Conservation (phyloP, 2,113 vertebrate species). For the Shinisaurus crocodilurus region DNA sequence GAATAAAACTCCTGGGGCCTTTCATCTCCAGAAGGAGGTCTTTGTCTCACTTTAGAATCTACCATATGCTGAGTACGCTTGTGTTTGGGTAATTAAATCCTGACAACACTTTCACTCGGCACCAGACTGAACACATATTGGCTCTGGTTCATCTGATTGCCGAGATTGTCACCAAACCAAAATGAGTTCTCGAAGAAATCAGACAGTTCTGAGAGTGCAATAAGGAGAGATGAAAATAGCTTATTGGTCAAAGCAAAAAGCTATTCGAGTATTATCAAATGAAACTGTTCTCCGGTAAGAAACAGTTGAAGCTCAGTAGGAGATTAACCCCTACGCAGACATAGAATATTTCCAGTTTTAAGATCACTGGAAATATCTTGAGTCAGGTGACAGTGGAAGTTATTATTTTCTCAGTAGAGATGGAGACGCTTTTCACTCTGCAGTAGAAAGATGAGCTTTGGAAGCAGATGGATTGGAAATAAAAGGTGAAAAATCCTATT, state of each 20-base stretch:
- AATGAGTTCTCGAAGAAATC: not conserved
- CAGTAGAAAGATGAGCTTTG: not conserved
- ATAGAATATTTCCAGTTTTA: not conserved
- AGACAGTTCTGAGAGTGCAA: not conserved
- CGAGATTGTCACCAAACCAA: not conserved
- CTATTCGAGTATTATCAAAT: not conserved
- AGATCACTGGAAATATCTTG: too few species aligned
- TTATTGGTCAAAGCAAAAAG: too few species aligned
- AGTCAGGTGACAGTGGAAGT: not conserved
- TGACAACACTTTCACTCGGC: not conserved
- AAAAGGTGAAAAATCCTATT: too few species aligned
- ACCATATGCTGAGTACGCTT: not conserved
- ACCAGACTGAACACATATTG: not conserved
- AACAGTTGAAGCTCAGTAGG: not conserved
- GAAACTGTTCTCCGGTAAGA: not conserved
- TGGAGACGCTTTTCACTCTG: not conserved
- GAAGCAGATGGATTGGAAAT: not conserved
- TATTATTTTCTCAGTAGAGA: not conserved
- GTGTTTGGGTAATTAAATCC: not conserved
- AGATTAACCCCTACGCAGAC: not conserved
- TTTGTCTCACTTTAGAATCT: not conserved
- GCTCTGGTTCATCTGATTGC: not conserved
- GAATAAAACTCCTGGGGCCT: not conserved
- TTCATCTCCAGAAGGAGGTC: not conserved
- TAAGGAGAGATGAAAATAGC: not conserved